Evolutionary conservation across 2,113 vertebrate genomes (phyloP).

Genomic region (Anhinga anhinga): DNA sequence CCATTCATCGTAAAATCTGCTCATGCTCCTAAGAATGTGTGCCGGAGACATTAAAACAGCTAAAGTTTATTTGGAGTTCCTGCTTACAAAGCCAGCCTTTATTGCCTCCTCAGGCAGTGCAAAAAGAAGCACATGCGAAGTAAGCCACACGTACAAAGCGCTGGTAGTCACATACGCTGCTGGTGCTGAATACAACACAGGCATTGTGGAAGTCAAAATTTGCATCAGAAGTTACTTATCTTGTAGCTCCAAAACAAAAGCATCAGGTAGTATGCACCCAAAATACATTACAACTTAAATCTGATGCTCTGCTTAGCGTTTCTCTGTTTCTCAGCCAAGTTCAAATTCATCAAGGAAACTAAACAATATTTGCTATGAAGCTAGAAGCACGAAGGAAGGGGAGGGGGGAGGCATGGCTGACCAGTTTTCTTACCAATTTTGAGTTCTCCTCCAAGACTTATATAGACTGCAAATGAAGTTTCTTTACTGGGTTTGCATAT

Average conservation of each 20-base stretch:
- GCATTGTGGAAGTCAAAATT: background rate
- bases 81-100: background rate
- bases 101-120: background rate
- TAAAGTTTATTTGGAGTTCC: background rate
- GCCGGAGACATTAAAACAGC: background rate
- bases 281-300: background rate
- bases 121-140: background rate
- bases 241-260: background rate
- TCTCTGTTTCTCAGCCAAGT: background rate
- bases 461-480: background rate
- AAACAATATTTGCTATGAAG: background rate
- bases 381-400: background rate
- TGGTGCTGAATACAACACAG: background rate
- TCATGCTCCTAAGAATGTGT: background rate
- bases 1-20: background rate
- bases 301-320: background rate
- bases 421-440: background rate
- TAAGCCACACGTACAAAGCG: accelerated
- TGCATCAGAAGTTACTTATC: background rate
- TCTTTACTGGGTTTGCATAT: background rate
- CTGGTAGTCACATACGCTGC: background rate
- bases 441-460: background rate
- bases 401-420: background rate
- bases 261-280: background rate
- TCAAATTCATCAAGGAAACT: background rate